phyloP scores from a whole-genome alignment of 2,888 invertebrate species.

The Helobdella robusta region DNA sequence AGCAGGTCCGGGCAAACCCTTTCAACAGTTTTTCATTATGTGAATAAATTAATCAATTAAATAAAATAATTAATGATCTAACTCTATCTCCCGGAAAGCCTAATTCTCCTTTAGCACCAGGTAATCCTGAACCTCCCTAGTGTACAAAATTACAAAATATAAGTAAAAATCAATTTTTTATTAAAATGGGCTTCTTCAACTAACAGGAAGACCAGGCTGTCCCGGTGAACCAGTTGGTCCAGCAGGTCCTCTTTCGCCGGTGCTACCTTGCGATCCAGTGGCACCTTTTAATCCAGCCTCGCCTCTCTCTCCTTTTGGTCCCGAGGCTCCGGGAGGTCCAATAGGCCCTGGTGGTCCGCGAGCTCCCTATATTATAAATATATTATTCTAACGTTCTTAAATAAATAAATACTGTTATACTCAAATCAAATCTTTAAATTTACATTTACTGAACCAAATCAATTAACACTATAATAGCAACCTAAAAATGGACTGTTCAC shows the following conservation, averaged over 20 bases:
- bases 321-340: slow-evolving; percentile 15
- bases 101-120: slow-evolving; percentile 21
- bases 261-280: slow-evolving; percentile 16
- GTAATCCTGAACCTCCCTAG: slow-evolving; percentile 16
- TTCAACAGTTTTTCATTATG: not conserved
- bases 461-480: too few relatives aligned
- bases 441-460: too few relatives aligned
- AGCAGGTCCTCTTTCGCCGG: slow-evolving; percentile 26
- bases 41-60: not conserved
- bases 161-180: not conserved
- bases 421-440: too few relatives aligned
- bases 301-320: slow-evolving; percentile 20
- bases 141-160: not conserved
- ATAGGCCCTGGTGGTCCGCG: slow-evolving; percentile 21
- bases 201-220: slow-evolving; percentile 26
- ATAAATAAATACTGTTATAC: too few relatives aligned
- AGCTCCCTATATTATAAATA: slow-evolving; percentile 14
- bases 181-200: not conserved
- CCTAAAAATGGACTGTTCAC: too few relatives aligned
- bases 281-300: slow-evolving; percentile 21
- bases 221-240: slow-evolving; percentile 25
- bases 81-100: slow-evolving; percentile 25
- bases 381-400: not conserved
- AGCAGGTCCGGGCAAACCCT: slow-evolving; percentile 25
- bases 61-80: not conserved